Conservation (phyloP, 1,140 invertebrate species). For the Maniola jurtina region DNA sequence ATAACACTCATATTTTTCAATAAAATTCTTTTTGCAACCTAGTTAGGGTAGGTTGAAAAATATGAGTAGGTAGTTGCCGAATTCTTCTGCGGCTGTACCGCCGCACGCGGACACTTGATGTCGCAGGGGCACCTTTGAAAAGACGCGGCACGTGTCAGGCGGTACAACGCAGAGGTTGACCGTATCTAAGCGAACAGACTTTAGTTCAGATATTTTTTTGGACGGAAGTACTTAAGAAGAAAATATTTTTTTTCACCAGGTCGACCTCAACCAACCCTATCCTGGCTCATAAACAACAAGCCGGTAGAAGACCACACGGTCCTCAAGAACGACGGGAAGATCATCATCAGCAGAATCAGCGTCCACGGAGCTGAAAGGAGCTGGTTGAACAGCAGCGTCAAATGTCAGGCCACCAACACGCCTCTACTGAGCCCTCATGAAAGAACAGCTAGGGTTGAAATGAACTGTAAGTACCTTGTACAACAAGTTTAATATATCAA, state of each 20-base stretch:
- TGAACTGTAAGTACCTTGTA: constrained; percentile 84
- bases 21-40: too few relatives aligned
- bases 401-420: constrained; percentile 92
- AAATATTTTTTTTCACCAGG: constrained; percentile 78
- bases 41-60: too few relatives aligned
- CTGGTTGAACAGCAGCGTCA: constrained; percentile 89
- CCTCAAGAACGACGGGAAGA: constrained; percentile 82
- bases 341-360: constrained; percentile 87
- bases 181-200: too few relatives aligned
- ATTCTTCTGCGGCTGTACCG: too few relatives aligned
- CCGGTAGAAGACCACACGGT: constrained; percentile 78
- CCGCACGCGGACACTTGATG: too few relatives aligned
- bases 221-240: too few relatives aligned
- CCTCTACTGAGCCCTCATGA: constrained; percentile 88
- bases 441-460: constrained; percentile 86
- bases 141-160: too few relatives aligned
- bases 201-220: too few relatives aligned
- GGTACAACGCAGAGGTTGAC: too few relatives aligned
- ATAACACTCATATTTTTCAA: too few relatives aligned
- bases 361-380: constrained; percentile 84
- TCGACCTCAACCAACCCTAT: constrained; percentile 88
- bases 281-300: constrained; percentile 88
- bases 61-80: too few relatives aligned
- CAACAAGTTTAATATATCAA: neutral
- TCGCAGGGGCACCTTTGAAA: too few relatives aligned